Percentiles rank a stretch among this genome's conserved stretches.
Conservation (phyloP, 2,888 invertebrate species). For the Mystacides longicornis region DNA sequence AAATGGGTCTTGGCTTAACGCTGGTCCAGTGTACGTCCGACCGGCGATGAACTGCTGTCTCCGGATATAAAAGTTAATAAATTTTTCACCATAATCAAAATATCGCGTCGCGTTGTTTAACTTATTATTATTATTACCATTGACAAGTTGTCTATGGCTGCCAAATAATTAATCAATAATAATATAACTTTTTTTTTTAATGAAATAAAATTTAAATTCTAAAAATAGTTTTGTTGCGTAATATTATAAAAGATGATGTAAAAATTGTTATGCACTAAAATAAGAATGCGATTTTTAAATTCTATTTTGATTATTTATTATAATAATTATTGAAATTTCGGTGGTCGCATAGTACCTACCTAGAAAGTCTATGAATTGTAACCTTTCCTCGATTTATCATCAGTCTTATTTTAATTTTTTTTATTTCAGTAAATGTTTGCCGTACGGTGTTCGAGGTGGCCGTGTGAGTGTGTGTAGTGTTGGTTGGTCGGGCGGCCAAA, state of each 20-base stretch:
- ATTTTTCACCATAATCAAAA: neutral
- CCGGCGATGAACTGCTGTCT: slow-evolving; percentile 54
- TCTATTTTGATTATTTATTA: too few relatives aligned
- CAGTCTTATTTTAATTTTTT: slow-evolving; percentile 8
- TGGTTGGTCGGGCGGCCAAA: slow-evolving; percentile 33
- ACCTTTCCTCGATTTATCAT: neutral
- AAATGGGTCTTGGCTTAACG: slow-evolving; percentile 8
- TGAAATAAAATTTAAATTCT: too few relatives aligned
- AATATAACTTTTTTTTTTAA: too few relatives aligned
- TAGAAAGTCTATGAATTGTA: too few relatives aligned
- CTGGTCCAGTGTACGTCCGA: slow-evolving; percentile 47
- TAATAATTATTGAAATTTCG: too few relatives aligned
- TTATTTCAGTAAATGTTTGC: slow-evolving; percentile 38
- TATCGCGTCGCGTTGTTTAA: slow-evolving; percentile 10
- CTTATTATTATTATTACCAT: slow-evolving; percentile 7
- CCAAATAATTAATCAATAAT: too few relatives aligned
- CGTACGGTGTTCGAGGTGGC: slow-evolving; percentile 42
- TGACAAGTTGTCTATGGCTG: slow-evolving; percentile 11
- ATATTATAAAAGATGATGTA: too few relatives aligned
- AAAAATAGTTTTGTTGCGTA: too few relatives aligned
- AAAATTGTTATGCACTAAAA: too few relatives aligned
- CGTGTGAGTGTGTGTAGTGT: slow-evolving; percentile 43
- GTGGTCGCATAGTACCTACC: too few relatives aligned
- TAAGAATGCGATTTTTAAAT: too few relatives aligned
- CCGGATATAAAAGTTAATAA: slow-evolving; percentile 54